Conservation (phyloP, 2,888 invertebrate genomes). For the Eupithecia insigniata region DNA sequence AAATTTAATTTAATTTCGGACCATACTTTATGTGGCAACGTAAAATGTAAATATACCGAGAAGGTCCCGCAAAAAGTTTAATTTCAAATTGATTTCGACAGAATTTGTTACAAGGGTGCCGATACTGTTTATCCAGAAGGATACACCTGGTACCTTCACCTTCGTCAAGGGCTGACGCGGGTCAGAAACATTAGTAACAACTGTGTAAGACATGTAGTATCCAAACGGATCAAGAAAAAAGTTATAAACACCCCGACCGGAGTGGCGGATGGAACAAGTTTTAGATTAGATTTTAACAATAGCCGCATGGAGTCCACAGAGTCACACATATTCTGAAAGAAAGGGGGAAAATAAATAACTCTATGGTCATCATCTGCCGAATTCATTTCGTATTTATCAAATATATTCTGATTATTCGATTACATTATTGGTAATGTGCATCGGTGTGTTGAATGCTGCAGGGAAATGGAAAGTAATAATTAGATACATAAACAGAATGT, state of each 20-base stretch:
- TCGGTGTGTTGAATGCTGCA: not conserved
- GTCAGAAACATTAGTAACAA: conserved; percentile 71
- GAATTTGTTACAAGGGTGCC: conserved; percentile 62
- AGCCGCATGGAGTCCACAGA: conserved; percentile 14
- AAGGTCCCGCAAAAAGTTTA: conserved; percentile 46
- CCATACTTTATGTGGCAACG: conserved; percentile 7
- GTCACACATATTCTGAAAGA: not conserved
- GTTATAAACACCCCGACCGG: conserved; percentile 41
- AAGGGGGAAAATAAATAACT: not conserved
- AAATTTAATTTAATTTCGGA: conserved; percentile 5
- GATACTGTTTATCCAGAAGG: conserved; percentile 59
- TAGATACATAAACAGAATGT: not conserved
- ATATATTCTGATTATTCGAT: not conserved
- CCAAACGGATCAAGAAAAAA: conserved; percentile 47
- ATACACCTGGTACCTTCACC: conserved; percentile 67
- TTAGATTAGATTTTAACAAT: conserved; percentile 44
- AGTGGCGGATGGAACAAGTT: conserved; percentile 34
- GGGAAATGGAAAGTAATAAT: not conserved
- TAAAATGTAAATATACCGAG: conserved; percentile 16
- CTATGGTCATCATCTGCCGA: not conserved
- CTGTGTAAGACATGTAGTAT: conserved; percentile 64
- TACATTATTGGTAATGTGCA: not conserved
- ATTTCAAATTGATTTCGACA: conserved; percentile 59
- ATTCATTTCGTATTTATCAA: not conserved
- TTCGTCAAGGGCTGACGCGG: conserved; percentile 70